These are phyloP conservation scores for Argyra leucocephala DNA, from an alignment of 2,888 invertebrate species.

Conservation along the genomic window DNA sequence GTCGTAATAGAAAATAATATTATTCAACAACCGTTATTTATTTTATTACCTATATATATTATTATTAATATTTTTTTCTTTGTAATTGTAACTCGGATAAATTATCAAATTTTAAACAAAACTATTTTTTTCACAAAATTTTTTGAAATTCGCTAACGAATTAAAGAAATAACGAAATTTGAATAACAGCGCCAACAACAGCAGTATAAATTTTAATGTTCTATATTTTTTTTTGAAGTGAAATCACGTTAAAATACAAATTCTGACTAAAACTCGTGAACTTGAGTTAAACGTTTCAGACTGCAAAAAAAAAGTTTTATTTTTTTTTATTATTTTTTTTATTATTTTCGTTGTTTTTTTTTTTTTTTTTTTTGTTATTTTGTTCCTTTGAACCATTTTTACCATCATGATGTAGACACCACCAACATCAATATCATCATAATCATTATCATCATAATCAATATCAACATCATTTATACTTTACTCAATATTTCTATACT, in stretches of 20 bases:
- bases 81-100: too few species aligned
- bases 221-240: background rate
- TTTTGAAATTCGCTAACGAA: too few species aligned
- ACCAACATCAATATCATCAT: conserved; percentile 2
- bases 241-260: conserved; percentile 7
- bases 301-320: background rate
- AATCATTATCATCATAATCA: background rate
- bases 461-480: background rate
- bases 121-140: too few species aligned
- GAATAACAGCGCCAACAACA: too few species aligned
- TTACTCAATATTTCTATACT: background rate
- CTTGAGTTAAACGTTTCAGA: conserved; percentile 6
- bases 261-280: conserved; percentile 9
- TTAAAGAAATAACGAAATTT: too few species aligned
- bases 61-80: too few species aligned
- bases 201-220: too few species aligned
- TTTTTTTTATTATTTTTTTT: background rate
- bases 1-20: too few species aligned
- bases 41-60: too few species aligned
- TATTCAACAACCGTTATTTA: too few species aligned
- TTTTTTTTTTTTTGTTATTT: background rate
- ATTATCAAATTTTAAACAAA: too few species aligned
- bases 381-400: conserved; percentile 1
- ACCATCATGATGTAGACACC: conserved; percentile 6
- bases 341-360: background rate